Base-by-base conservation (phyloP, 2,888 invertebrate genomes). In the Macaria notata region DNA sequence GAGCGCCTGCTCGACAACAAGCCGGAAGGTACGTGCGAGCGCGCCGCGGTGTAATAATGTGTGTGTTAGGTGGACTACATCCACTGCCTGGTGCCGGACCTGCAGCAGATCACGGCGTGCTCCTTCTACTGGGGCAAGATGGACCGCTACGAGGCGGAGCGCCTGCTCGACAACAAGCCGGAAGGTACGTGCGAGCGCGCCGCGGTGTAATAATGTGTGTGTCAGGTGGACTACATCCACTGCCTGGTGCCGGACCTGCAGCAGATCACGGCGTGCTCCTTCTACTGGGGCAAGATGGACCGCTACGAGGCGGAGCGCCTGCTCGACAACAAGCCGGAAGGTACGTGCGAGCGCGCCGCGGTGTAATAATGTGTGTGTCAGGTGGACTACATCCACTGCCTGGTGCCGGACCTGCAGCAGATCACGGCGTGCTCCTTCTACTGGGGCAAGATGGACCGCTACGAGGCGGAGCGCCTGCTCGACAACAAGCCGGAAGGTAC, bases 281-380 rank as follows among this genome's bases (percentile, higher is more conserved):
- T 97, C 90, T 99, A 99, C 88, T 99, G 99, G 98, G 99, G 99
- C 70, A 98, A 98, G 89, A 99, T 99, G 97, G 98, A 99, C 84
- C 94, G 99, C 0, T 99, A 98, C 83, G 98, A 99, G 83, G 99
- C 99, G 0, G 99, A 99, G 85, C 92, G 96, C 31, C 88, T 99
- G 39, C 91, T 99, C 29, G 98, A 99, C 65, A 97, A 96, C 60
- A 97, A 97, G 78, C 97, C 97, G 0, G 99, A 99, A 86, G 99
- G 94, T 91, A 63, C 19, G 19, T 19, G 19, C 19, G 19, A 19
- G 19, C 19, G 19, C 19, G 19, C 19, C 19, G 19, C 19, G 19
- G 19, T 19, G 2, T 19, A 19, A 19, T 19, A 19, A 19, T 39
- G 39, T 6, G 4, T 47, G 7, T 19, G 62, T 0, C 93, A 97